A percentile compares a stretch with the other conserved stretches of the same genome.
Evolutionary conservation across 2,113 vertebrate species (phyloP).

Genomic region (Gymnarchus niloticus): DNA sequence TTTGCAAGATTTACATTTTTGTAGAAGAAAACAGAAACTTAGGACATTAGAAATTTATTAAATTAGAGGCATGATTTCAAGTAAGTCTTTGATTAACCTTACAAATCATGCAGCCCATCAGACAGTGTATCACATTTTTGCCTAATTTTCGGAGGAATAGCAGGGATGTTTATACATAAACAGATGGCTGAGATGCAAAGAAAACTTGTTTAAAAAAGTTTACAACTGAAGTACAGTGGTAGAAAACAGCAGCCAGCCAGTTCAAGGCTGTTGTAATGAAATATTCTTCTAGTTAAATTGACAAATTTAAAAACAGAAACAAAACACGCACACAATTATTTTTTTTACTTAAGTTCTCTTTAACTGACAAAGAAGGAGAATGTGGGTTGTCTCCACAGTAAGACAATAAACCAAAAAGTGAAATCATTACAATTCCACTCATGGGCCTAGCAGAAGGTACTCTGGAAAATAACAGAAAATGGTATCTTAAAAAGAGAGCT

Average conservation of each 20-base stretch:
- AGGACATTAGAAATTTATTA: background rate
- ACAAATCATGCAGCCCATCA: background rate
- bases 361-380: background rate
- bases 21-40: background rate
- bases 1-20: background rate
- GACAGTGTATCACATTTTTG: background rate
- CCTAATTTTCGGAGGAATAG: background rate
- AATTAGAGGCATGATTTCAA: background rate
- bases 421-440: slow-evolving; percentile 4
- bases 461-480: background rate
- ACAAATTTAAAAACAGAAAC: background rate
- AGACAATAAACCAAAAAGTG: background rate
- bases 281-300: background rate
- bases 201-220: background rate
- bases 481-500: background rate
- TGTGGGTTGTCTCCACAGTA: background rate
- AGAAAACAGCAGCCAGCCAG: background rate
- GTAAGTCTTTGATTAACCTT: background rate
- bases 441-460: background rate
- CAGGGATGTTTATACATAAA: background rate
- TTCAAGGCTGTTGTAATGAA: background rate
- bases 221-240: background rate
- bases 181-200: background rate
- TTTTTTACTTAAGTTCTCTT: too few relatives aligned
- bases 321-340: background rate